Evolutionary conservation across 2,113 vertebrate species (phyloP).

Genomic region (Atlantisia rogersi): DNA sequence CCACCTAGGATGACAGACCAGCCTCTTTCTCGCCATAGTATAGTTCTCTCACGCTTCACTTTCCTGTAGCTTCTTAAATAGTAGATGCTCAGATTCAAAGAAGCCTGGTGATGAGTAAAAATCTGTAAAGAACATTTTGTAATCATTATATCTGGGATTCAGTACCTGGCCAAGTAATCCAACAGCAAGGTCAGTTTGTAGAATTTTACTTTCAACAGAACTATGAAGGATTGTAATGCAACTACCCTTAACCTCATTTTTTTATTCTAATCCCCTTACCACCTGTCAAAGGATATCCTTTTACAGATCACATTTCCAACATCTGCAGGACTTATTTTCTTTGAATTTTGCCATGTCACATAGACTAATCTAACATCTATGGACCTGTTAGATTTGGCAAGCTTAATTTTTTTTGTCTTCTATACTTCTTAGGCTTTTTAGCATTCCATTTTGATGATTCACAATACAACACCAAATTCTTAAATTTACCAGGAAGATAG

Average conservation of each 20-base stretch:
- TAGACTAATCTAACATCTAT: not conserved
- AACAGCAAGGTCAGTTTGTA: not conserved
- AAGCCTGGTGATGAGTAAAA: not conserved
- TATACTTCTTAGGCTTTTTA: not conserved
- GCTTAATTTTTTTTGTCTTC: not conserved
- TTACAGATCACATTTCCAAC: not conserved
- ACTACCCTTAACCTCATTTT: not conserved
- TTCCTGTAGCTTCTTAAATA: not conserved
- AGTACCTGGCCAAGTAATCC: not conserved
- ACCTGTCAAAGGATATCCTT: not conserved
- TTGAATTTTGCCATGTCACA: not conserved
- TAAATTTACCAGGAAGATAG: not conserved
- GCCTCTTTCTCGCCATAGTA: not conserved
- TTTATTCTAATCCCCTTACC: not conserved
- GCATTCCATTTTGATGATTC: not conserved
- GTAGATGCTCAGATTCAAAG: not conserved
- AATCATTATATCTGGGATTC: not conserved
- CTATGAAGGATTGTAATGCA: not conserved
- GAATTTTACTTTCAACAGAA: not conserved
- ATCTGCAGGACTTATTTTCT: not conserved
- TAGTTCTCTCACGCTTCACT: not conserved
- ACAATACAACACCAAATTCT: not conserved
- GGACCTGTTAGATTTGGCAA: not conserved
- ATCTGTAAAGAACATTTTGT: not conserved
- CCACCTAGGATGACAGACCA: not conserved